These are phyloP conservation scores for Danio choprae DNA, from an alignment of 2,797 vertebrate genomes.

Conservation along the genomic window DNA sequence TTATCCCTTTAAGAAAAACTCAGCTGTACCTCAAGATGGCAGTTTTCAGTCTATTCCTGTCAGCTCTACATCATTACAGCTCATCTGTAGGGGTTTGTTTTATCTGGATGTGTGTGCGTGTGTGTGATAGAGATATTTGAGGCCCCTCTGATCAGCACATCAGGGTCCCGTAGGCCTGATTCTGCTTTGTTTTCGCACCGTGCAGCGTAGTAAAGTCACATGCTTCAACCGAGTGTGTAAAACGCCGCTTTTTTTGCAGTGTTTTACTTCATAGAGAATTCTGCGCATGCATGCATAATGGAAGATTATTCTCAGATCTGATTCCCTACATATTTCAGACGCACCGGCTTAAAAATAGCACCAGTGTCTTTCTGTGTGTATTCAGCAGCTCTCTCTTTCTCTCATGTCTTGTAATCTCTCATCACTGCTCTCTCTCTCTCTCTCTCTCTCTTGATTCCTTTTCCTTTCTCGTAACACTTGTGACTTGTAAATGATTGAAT, in stretches of 20 bases:
- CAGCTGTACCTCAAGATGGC: conserved; percentile 8
- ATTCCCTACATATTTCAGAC: conserved; percentile 67
- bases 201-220: conserved; percentile 63
- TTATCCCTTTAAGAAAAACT: background rate
- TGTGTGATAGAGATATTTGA: background rate
- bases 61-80: background rate
- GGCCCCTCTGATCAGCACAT: conserved; percentile 18
- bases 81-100: conserved; percentile 16
- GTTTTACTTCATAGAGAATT: conserved; percentile 67
- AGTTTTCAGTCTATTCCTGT: conserved; percentile 27
- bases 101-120: conserved; percentile 3
- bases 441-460: conserved; percentile 51
- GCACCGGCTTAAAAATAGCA: conserved; percentile 68
- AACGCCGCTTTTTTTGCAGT: conserved; percentile 68
- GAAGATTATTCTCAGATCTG: conserved; percentile 68
- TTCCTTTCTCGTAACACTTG: conserved; percentile 39
- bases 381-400: conserved; percentile 49
- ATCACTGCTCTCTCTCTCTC: conserved; percentile 21
- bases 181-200: conserved; percentile 68
- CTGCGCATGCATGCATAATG: conserved; percentile 71
- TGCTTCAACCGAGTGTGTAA: conserved; percentile 63
- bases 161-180: background rate
- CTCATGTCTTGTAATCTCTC: conserved; percentile 1
- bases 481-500: background rate
- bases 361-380: conserved; percentile 67